These are phyloP conservation scores for Ephialtes manifestator DNA, from an alignment of 2,888 invertebrate genomes.

Conservation along the genomic window DNA sequence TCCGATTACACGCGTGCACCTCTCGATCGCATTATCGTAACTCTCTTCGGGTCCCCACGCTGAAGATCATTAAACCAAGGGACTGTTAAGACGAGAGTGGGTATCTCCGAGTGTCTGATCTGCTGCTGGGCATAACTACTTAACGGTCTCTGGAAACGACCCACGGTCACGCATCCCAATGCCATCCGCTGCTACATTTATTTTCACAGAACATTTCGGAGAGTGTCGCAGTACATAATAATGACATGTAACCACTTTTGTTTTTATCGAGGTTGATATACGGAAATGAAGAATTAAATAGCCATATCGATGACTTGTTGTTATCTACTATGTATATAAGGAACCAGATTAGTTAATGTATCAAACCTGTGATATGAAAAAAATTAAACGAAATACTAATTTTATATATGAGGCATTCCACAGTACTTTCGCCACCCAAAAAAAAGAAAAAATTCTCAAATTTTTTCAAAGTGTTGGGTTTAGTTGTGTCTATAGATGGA, in stretches of 20 bases:
- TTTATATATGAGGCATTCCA: no score
- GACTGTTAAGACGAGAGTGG: constrained; percentile 61
- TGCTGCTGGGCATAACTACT: constrained; percentile 65
- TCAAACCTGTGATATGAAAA: no score
- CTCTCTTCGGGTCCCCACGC: constrained; percentile 53
- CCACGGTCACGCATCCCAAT: constrained; percentile 54
- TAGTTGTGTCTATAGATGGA: no score
- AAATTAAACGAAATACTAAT: no score
- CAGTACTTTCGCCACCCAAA: no score
- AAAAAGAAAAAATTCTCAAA: no score
- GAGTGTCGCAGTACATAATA: constrained; percentile 1
- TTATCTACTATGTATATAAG: no score
- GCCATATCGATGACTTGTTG: no score
- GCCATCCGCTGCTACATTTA: constrained; percentile 9
- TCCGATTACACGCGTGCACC: constrained; percentile 39
- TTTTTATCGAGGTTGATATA: background rate
- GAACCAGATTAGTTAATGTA: no score
- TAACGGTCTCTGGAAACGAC: constrained; percentile 57
- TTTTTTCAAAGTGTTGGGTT: no score
- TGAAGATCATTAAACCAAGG: constrained; percentile 64
- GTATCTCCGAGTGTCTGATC: constrained; percentile 66
- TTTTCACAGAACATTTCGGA: background rate
- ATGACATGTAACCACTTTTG: background rate
- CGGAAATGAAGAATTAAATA: background rate
- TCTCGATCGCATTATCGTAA: constrained; percentile 63